Conservation (phyloP, 2,797 vertebrate species). For the Parauchenoglanis punctatus region DNA sequence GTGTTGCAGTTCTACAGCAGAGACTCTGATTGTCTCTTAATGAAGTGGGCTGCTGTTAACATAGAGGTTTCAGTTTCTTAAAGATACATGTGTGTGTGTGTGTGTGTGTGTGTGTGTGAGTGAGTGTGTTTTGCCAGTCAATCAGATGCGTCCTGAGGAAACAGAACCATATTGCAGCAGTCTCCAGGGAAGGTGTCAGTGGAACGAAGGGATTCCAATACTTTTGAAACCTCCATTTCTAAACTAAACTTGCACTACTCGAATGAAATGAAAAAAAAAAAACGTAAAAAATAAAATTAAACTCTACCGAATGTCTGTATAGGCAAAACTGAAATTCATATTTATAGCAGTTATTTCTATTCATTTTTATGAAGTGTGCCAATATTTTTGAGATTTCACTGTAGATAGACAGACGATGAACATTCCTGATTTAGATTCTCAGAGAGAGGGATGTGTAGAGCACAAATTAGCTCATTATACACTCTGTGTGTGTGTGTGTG, state of each 20-base stretch:
- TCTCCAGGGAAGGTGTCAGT: not conserved
- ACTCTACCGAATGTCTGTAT: not conserved
- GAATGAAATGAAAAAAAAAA: not conserved
- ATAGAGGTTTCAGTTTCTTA: not conserved
- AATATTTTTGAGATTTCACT: not conserved
- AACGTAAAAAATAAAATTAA: too few species aligned
- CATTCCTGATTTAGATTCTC: not conserved
- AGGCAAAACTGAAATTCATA: not conserved
- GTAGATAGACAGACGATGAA: not conserved
- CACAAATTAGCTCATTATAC: not conserved
- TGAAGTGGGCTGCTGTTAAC: constrained; percentile 3
- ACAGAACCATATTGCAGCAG: not conserved
- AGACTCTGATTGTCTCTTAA: constrained; percentile 32
- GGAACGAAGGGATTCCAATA: not conserved
- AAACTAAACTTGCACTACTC: too few species aligned
- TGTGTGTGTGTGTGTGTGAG: not conserved
- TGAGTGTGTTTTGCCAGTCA: not conserved
- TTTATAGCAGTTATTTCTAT: not conserved
- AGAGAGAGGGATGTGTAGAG: not conserved
- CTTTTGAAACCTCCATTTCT: too few species aligned
- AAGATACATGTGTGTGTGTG: not conserved
- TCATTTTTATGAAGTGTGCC: not conserved
- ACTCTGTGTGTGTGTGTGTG: constrained; percentile 27
- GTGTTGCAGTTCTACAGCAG: constrained; percentile 3
- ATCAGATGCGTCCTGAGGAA: not conserved